Conservation (phyloP, 2,113 vertebrate genomes). For the Sakesphorus luctuosus region DNA sequence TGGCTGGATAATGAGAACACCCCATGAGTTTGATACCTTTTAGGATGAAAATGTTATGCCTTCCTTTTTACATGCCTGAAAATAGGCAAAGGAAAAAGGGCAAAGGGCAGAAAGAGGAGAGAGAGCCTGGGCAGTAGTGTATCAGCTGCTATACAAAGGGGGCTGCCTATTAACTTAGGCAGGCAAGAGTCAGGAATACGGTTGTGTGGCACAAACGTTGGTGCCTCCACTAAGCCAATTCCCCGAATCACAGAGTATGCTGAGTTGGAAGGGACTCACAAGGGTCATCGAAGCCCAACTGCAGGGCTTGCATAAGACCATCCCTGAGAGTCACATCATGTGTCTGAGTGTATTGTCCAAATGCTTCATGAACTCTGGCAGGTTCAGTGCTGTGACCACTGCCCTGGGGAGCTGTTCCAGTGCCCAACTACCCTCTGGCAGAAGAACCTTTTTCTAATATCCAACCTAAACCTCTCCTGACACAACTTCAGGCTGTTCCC, state of each 20-base stretch:
- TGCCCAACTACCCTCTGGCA: neutral
- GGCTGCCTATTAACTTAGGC: neutral
- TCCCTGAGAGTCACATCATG: neutral
- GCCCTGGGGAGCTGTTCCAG: neutral
- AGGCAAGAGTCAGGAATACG: rapidly evolving
- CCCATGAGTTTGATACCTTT: neutral
- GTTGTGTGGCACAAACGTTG: rapidly evolving
- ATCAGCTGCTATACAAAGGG: neutral
- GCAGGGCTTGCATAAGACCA: neutral
- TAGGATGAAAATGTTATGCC: neutral
- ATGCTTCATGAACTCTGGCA: neutral
- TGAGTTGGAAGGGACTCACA: neutral
- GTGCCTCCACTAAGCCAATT: too few relatives aligned
- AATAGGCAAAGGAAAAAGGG: neutral
- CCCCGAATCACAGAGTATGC: neutral
- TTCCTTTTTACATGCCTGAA: neutral
- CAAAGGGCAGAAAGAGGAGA: neutral
- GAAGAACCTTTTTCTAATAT: neutral
- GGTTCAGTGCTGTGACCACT: neutral
- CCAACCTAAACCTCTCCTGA: neutral
- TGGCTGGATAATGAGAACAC: neutral
- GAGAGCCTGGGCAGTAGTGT: neutral
- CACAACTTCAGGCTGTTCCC: neutral
- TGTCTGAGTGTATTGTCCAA: neutral
- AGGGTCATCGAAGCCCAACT: neutral